Evolutionary conservation across 2,888 invertebrate species (phyloP), one percentile per base, ranked within the genome.

Genomic region (Altica lythri): DNA sequence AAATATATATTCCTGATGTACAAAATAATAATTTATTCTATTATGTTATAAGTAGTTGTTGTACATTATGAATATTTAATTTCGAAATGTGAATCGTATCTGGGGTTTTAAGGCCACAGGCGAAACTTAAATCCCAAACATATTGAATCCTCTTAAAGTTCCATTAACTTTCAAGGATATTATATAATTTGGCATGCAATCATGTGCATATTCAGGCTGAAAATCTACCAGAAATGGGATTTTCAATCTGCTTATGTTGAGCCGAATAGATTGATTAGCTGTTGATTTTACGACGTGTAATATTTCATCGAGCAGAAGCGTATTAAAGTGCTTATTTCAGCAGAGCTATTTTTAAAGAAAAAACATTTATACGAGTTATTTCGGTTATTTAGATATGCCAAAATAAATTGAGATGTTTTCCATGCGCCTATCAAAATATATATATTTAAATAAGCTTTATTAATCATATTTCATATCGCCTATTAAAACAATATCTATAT

Each of bases 241-340:
- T 52, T 52, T 45, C 52, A 46, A 52, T 52, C 52, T 46, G 45
- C 52, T 52, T 52, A 52, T 25, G 30, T 38, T 38, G 25, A 45
- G 52, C 38, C 46, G 52, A 30, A 52, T 22, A 40, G 32, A 52
- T 45, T 45, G 45, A 52, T 52, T 52, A 45, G 32, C 32, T 45
- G 44, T 45, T 38, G 44, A 46, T 52, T 46, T 52, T 40, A 38
- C 25, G 38, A 18, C 32, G 38, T 46, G 45, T 40, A 22, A 22
- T 46, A 40, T 46, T 30, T 35, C 35, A 12, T 12, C 35, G 12
- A 35, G 46, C 35, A 46, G 9, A 46, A 46, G 46, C 46, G 9
- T 18, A 22, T 40, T 48, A 29, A 40, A 48, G 40, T 40, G 48
- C 30, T 40, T 40, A 48, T 32, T 52, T 52, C 32, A n/a, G 22